Evolutionary conservation across 2,797 vertebrate genomes (phyloP).

Genomic region (Gymnopithys bicolor): DNA sequence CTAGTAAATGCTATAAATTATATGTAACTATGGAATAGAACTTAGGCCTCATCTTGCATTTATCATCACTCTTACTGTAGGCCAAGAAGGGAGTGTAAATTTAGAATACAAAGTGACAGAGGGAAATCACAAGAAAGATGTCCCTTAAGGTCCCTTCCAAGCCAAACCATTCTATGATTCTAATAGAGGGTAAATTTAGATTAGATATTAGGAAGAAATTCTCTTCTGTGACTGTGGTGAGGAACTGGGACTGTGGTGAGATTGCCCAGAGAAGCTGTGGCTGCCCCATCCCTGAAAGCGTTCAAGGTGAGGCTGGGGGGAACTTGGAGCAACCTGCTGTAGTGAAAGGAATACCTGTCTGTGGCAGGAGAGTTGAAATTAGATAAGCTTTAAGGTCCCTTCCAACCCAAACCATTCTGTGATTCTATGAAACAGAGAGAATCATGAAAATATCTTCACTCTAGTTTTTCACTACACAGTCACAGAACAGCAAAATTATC

Average conservation of each 20-base stretch:
- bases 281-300: background rate
- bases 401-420: background rate
- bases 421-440: background rate
- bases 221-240: background rate
- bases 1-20: background rate
- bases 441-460: background rate
- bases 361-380: rapidly evolving
- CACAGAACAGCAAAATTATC: background rate
- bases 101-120: background rate
- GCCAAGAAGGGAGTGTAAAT: background rate
- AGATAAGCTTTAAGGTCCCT: background rate
- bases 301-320: background rate
- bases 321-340: background rate
- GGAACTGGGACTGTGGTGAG: background rate
- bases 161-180: background rate
- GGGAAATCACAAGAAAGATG: background rate
- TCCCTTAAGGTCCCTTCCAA: background rate
- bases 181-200: background rate
- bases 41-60: background rate
- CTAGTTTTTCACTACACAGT: background rate
- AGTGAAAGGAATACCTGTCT: background rate
- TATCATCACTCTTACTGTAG: background rate
- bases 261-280: background rate
- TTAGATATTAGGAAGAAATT: background rate
- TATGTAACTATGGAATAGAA: background rate